Percentiles rank a stretch among this genome's conserved stretches.
phyloP scores from a whole-genome alignment of 37 sponge, comb jelly and placozoan species.

The Haliclona indistincta region DNA sequence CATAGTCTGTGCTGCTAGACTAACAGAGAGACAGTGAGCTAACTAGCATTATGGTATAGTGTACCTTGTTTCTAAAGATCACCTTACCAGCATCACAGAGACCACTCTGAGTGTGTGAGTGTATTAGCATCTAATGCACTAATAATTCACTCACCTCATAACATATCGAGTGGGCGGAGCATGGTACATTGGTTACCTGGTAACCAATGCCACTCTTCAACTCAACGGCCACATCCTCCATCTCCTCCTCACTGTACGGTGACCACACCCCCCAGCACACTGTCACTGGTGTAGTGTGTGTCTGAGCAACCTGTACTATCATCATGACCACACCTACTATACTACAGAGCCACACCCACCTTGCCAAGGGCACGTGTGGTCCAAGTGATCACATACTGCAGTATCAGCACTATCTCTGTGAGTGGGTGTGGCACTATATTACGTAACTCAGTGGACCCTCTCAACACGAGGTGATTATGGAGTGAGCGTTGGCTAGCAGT shows the following conservation, averaged over 20 bases:
- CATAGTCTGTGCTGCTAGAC: too few relatives aligned
- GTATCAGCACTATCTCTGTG: slow-evolving; percentile 31
- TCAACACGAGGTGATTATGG: background rate
- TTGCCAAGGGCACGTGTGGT: slow-evolving; percentile 8
- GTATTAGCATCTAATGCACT: background rate
- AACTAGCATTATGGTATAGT: too few relatives aligned
- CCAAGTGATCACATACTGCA: slow-evolving; percentile 52
- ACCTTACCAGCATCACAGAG: slow-evolving; percentile 40
- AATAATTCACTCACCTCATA: slow-evolving; percentile 25
- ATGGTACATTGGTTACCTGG: slow-evolving; percentile 29
- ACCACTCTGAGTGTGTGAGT: slow-evolving; percentile 1
- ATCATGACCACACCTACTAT: background rate
- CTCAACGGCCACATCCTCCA: slow-evolving; percentile 9
- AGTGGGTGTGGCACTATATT: slow-evolving; percentile 25
- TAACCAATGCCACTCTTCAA: slow-evolving; percentile 48
- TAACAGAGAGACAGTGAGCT: too few relatives aligned
- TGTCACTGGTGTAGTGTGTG: slow-evolving; percentile 26
- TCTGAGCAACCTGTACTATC: background rate
- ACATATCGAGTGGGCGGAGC: slow-evolving; percentile 40
- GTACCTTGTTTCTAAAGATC: too few relatives aligned
- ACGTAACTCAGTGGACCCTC: slow-evolving; percentile 50
- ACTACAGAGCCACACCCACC: background rate
- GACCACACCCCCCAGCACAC: slow-evolving; percentile 57
- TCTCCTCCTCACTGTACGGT: slow-evolving; percentile 6
- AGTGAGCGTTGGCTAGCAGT: too few relatives aligned